Conservation (phyloP, 2,888 invertebrate species). For the Himalopsyche tibetana region DNA sequence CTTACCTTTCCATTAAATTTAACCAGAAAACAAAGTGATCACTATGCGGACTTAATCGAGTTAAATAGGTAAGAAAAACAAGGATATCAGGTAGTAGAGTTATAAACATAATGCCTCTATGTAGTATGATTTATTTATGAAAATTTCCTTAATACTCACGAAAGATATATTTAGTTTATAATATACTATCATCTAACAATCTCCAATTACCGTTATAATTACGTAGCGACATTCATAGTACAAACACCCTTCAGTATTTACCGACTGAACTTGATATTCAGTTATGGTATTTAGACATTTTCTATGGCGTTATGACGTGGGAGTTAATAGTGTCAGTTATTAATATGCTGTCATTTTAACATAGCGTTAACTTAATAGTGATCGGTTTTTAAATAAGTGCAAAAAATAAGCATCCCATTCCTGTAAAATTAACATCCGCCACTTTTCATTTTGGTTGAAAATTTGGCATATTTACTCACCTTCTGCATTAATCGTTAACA, state of each 20-base stretch:
- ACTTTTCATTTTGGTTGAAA: not conserved
- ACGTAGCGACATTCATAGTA: too few relatives aligned
- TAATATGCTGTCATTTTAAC: not conserved
- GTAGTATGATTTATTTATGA: too few relatives aligned
- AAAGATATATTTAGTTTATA: too few relatives aligned
- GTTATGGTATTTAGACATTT: not conserved
- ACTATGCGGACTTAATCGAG: too few relatives aligned
- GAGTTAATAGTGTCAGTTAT: not conserved
- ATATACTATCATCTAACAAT: too few relatives aligned
- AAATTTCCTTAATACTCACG: too few relatives aligned
- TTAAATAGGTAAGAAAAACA: too few relatives aligned
- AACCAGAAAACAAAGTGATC: too few relatives aligned
- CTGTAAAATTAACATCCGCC: not conserved
- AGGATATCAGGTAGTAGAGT: too few relatives aligned
- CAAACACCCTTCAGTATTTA: not conserved
- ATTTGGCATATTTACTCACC: not conserved
- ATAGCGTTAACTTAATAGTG: not conserved
- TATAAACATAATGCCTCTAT: too few relatives aligned
- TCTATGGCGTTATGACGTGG: not conserved
- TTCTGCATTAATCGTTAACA: not conserved
- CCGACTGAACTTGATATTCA: not conserved
- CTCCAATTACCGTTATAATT: too few relatives aligned
- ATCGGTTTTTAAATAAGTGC: conserved; percentile 8
- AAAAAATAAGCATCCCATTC: not conserved
- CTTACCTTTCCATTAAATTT: too few relatives aligned